Percentiles rank a stretch among this genome's conserved stretches.
These are phyloP conservation scores for Eleginops maclovinus DNA, from an alignment of 2,113 vertebrate species.

Conservation along the genomic window DNA sequence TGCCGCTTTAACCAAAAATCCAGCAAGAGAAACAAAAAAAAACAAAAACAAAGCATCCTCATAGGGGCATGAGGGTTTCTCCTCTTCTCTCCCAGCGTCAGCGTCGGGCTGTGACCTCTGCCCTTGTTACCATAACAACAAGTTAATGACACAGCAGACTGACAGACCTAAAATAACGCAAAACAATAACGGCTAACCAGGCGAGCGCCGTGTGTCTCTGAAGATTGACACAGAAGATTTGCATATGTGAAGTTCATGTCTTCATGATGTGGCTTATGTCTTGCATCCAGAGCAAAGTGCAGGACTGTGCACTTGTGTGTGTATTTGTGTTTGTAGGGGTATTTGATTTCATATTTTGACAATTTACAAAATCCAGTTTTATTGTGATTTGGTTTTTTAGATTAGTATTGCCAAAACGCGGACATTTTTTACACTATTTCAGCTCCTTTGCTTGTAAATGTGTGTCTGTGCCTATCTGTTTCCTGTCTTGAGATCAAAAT, in stretches of 20 bases:
- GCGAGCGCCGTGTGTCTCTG: not conserved
- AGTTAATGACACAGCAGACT: constrained; percentile 67
- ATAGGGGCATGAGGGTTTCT: constrained; percentile 44
- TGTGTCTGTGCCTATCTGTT: too few relatives aligned
- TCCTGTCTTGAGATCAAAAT: too few relatives aligned
- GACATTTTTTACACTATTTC: not conserved
- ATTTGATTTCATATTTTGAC: not conserved
- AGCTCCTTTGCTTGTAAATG: too few relatives aligned
- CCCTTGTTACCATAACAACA: constrained; percentile 73
- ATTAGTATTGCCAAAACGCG: too few relatives aligned
- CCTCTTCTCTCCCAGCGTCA: constrained; percentile 26
- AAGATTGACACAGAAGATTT: constrained; percentile 21
- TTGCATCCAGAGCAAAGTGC: not conserved
- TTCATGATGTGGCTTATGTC: not conserved
- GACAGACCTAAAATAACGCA: constrained; percentile 42
- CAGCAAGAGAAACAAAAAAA: not conserved
- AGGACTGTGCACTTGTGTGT: not conserved
- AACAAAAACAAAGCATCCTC: constrained; percentile 19
- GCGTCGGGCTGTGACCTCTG: constrained; percentile 49
- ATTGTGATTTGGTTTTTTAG: not conserved
- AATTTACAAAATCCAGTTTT: not conserved
- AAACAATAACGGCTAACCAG: constrained; percentile 11
- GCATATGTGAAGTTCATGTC: constrained; percentile 18
- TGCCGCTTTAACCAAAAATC: constrained; percentile 7
- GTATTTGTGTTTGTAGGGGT: not conserved